phyloP scores from a whole-genome alignment of 2,797 vertebrate species.

The Nannoperca obscura region DNA sequence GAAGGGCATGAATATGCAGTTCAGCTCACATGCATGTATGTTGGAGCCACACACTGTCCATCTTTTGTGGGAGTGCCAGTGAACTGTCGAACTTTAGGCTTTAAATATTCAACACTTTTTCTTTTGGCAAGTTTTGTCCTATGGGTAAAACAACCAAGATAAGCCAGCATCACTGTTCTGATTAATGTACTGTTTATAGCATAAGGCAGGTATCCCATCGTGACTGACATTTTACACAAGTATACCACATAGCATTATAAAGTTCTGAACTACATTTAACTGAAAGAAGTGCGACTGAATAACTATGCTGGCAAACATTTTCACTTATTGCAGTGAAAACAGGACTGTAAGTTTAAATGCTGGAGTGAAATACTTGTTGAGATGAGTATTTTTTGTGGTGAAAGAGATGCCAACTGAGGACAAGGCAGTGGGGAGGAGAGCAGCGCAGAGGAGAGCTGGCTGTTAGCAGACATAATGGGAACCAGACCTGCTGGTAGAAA shows the following conservation, averaged over 20 bases:
- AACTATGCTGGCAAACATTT: background rate
- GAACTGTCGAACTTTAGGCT: slow-evolving; percentile 36
- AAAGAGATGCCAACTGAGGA: slow-evolving; percentile 75
- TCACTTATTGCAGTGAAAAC: slow-evolving; percentile 23
- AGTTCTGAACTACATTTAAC: background rate
- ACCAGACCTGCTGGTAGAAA: slow-evolving; percentile 73
- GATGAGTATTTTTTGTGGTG: slow-evolving; percentile 47
- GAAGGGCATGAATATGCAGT: slow-evolving; percentile 15
- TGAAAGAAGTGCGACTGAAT: slow-evolving; percentile 8
- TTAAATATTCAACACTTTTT: slow-evolving; percentile 37
- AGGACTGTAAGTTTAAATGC: slow-evolving; percentile 22
- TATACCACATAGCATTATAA: slow-evolving; percentile 16
- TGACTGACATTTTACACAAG: slow-evolving; percentile 46
- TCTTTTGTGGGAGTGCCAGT: slow-evolving; percentile 37
- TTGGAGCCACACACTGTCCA: slow-evolving; percentile 27
- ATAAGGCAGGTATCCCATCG: slow-evolving; percentile 50
- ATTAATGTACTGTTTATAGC: slow-evolving; percentile 60
- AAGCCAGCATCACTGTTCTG: slow-evolving; percentile 24
- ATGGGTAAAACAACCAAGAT: slow-evolving; percentile 46
- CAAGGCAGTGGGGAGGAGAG: slow-evolving; percentile 67
- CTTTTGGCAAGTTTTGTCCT: slow-evolving; percentile 43
- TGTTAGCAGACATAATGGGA: slow-evolving; percentile 75
- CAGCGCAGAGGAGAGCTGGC: slow-evolving; percentile 66
- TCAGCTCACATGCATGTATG: slow-evolving; percentile 20
- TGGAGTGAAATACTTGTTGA: slow-evolving; percentile 38